phyloP scores from a whole-genome alignment of 2,113 vertebrate genomes.

The Coptodon rendalli region DNA sequence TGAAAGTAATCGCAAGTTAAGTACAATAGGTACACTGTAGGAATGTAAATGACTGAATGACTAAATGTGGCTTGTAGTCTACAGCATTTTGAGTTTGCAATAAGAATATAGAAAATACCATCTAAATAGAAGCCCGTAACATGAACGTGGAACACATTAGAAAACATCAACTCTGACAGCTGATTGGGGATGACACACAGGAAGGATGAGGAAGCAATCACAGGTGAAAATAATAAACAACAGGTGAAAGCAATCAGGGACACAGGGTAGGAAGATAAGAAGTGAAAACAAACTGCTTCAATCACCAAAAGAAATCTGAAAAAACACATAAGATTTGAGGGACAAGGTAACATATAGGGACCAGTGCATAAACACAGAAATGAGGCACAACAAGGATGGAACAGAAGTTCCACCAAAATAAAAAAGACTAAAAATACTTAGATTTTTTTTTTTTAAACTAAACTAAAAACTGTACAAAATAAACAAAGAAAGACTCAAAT shows the following conservation, averaged over 20 bases:
- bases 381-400: neutral
- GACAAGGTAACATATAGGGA: neutral
- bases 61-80: accelerated
- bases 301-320: neutral
- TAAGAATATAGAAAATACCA: accelerated
- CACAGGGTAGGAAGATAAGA: neutral
- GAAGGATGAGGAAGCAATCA: accelerated
- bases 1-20: neutral
- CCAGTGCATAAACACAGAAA: neutral
- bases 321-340: neutral
- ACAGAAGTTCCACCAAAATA: neutral
- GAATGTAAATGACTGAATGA: neutral
- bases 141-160: neutral
- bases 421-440: neutral
- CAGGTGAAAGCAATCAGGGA: neutral
- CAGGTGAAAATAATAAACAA: neutral
- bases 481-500: neutral
- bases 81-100: neutral
- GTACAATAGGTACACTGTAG: neutral
- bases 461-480: neutral
- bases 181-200: neutral
- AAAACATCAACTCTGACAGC: neutral
- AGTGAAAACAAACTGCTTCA: neutral
- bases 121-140: neutral
- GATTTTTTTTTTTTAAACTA: neutral